A percentile compares a stretch with the other conserved stretches of the same genome.
These are phyloP conservation scores for Tribolium castaneum DNA, from an alignment of 1,140 invertebrate species.

Conservation along the genomic window DNA sequence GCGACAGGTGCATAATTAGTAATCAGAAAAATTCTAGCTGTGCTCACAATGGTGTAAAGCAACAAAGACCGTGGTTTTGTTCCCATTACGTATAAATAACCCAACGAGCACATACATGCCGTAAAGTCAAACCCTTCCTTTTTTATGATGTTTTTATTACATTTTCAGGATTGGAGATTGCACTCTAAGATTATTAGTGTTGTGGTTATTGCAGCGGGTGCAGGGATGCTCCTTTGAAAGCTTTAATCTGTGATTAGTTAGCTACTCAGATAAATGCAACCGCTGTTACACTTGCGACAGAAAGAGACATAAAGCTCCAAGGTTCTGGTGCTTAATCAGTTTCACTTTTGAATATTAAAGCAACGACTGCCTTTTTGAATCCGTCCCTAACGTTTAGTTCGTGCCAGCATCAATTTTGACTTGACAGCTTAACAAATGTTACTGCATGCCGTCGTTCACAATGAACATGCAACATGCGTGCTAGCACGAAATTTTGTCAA, in stretches of 20 bases:
- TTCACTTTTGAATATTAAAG: not conserved
- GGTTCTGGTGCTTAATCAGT: too few species aligned
- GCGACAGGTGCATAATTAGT: too few species aligned
- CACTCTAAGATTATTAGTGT: not conserved
- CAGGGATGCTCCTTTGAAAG: not conserved
- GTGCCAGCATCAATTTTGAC: not conserved
- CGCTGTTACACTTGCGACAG: too few species aligned
- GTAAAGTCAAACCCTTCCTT: not conserved
- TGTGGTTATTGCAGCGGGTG: not conserved
- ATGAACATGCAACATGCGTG: not conserved
- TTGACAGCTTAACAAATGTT: not conserved
- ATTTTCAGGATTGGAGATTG: not conserved
- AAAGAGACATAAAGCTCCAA: not conserved
- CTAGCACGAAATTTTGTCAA: not conserved
- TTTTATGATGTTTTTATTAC: conserved; percentile 13
- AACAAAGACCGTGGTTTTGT: not conserved
- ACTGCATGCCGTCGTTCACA: not conserved
- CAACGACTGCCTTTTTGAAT: not conserved
- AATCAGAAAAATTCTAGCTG: too few species aligned
- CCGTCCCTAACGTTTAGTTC: not conserved
- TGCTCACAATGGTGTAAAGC: too few species aligned
- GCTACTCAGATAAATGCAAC: not conserved
- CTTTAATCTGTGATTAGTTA: conserved; percentile 8
- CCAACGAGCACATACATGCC: not conserved
- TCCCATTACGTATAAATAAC: not conserved